Evolutionary conservation across 2,113 vertebrate species (phyloP).

Genomic region (Stercorarius parasiticus): DNA sequence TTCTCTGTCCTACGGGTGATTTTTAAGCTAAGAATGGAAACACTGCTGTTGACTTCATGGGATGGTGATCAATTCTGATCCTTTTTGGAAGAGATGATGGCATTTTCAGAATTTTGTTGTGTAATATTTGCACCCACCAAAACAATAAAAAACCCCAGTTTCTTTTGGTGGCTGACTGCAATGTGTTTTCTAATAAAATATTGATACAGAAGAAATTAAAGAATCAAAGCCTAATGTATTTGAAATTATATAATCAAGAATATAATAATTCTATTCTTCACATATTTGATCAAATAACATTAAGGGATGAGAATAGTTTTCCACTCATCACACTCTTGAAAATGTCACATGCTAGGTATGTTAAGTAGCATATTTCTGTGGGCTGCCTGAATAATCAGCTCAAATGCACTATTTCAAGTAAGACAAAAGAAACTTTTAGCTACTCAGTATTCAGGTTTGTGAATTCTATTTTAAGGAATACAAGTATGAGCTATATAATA

Average conservation of each 20-base stretch:
- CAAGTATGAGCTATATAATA: neutral
- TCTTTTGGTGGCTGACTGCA: neutral
- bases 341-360: neutral
- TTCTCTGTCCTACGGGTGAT: neutral
- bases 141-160: rapidly evolving
- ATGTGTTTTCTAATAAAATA: neutral
- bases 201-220: neutral
- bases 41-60: neutral
- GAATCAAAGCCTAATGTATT: neutral
- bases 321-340: neutral
- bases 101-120: neutral
- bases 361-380: neutral
- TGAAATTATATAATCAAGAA: neutral
- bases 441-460: neutral
- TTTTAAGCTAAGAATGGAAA: neutral
- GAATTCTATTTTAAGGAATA: neutral
- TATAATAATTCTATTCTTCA: neutral
- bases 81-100: neutral
- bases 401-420: neutral
- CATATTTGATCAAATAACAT: neutral
- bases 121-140: neutral
- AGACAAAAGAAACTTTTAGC: neutral
- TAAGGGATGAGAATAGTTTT: neutral
- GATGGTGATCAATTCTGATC: neutral
- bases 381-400: neutral